A percentile compares a stretch with the other conserved stretches of the same genome.
Conservation (phyloP, 2,888 invertebrate species). For the Clitarchus hookeri region DNA sequence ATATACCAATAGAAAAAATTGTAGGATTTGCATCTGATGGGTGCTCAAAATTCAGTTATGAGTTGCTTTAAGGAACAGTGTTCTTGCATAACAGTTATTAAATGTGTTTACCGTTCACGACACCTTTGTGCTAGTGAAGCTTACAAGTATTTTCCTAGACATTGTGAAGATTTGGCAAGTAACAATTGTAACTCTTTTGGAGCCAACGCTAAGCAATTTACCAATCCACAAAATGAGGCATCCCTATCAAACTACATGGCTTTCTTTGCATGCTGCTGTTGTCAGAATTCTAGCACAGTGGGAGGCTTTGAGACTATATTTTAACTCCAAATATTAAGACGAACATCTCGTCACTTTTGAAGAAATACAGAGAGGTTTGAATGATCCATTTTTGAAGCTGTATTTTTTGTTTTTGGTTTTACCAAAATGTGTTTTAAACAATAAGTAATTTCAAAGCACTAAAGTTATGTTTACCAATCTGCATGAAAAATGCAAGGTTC, state of each 20-base stretch:
- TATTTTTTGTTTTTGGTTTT: conserved; percentile 18
- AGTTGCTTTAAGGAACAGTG: conserved; percentile 39
- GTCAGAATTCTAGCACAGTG: conserved; percentile 18
- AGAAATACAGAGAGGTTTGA: conserved; percentile 16
- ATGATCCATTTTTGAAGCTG: neutral
- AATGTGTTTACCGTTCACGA: conserved; percentile 49
- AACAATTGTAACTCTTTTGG: neutral
- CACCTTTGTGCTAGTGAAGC: conserved; percentile 38
- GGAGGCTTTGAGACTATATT: conserved; percentile 11
- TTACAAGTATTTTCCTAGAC: neutral
- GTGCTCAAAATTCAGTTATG: conserved; percentile 46
- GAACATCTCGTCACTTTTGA: neutral
- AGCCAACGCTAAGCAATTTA: conserved; percentile 1
- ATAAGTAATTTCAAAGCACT: neutral
- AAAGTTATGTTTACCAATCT: conserved; percentile 16
- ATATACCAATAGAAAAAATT: conserved; percentile 44
- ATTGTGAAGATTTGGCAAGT: neutral
- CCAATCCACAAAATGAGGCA: conserved; percentile 5
- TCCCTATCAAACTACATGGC: conserved; percentile 29
- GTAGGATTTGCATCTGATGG: conserved; percentile 48
- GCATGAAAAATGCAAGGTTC: conserved; percentile 27
- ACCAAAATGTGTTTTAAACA: neutral
- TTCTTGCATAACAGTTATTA: conserved; percentile 45
- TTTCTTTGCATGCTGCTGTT: conserved; percentile 26
- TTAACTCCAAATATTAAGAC: conserved; percentile 18